These are phyloP conservation scores for Pelobates fuscus DNA, from an alignment of 2,113 vertebrate species.

Conservation along the genomic window DNA sequence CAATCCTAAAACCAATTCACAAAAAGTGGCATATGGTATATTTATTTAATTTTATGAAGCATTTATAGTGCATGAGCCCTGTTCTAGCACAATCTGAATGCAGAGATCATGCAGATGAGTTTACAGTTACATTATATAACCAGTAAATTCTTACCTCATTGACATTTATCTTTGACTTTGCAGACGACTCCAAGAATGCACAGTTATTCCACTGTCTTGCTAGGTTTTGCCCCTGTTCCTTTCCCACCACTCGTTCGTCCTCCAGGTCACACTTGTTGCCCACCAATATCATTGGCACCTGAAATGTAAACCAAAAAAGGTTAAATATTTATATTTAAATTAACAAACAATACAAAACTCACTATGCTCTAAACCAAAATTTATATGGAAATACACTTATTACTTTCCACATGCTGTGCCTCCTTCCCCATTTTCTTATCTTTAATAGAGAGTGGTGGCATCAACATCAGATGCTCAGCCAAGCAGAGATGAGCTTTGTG, in stretches of 20 bases:
- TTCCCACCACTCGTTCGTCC: slow-evolving; percentile 96
- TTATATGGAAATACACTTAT: no score
- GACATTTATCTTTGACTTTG: slow-evolving; percentile 98
- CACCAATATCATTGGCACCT: slow-evolving; percentile 98
- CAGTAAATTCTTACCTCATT: slow-evolving; percentile 80
- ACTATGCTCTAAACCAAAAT: no score
- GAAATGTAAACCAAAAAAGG: slow-evolving; percentile 40
- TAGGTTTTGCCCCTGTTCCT: slow-evolving; percentile 93
- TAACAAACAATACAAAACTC: background rate
- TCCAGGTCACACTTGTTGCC: slow-evolving; percentile 98
- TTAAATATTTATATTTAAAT: background rate
- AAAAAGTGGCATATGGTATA: background rate
- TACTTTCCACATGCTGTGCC: no score
- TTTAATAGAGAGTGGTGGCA: no score
- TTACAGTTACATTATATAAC: background rate
- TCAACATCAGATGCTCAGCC: no score
- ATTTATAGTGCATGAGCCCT: no score
- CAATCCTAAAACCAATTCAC: background rate
- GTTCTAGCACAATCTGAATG: no score
- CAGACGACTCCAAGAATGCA: slow-evolving; percentile 96
- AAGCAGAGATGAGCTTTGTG: no score
- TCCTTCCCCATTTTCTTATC: no score
- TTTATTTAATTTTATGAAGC: no score
- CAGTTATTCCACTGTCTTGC: slow-evolving; percentile 97
- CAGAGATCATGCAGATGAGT: no score